Base-by-base conservation (phyloP, 1,140 invertebrate species). In the Brachionus paranguensis region DNA sequence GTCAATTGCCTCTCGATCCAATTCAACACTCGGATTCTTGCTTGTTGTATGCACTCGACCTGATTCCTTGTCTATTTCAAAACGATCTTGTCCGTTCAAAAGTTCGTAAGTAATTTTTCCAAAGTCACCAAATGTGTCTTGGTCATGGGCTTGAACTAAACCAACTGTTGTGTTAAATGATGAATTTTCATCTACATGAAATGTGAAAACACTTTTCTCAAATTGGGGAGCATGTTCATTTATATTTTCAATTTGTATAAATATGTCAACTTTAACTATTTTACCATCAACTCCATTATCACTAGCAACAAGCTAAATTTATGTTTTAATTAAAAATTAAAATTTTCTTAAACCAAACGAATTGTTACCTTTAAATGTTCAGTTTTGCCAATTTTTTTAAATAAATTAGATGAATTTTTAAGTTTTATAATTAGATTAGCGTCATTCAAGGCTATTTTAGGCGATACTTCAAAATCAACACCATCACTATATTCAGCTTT, bases 1-100 rank as follows among this genome's bases (percentile, higher is more conserved):
- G 0, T 94, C 92, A 10, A 94, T 91, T 33, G 94, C 91, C 89
- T 98, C 96, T 37, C 96, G 91, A 89, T 98, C 96, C 86, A 97
- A 95, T 81, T 81, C 33, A 83, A 91, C 92, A 2, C 92, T 89
- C 0, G 93, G 91, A 17, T 86, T 86, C 7, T 81, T 53, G 29
- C 85, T 85, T 87, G 93, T 94, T 1, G 96, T 94, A 1, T 93
- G 94, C 83, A 97, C 93, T 5, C 93, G 90, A 0, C 96, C 96
- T 37, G 93, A 93, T 64, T 93, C 90, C 50, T 93, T 92, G 88
- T 97, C 93, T 29, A 98, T 90, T 84, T 92, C 91, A 78, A 98
- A 91, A 86, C 95, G 20, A 3, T 68, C 78, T 81, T 81, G 78
- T 43, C 78, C 53, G 29, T 81, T 81, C 53, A 64, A 64, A 20